Evolutionary conservation across 2,113 vertebrate genomes (phyloP).

Genomic region (Gallinago media): DNA sequence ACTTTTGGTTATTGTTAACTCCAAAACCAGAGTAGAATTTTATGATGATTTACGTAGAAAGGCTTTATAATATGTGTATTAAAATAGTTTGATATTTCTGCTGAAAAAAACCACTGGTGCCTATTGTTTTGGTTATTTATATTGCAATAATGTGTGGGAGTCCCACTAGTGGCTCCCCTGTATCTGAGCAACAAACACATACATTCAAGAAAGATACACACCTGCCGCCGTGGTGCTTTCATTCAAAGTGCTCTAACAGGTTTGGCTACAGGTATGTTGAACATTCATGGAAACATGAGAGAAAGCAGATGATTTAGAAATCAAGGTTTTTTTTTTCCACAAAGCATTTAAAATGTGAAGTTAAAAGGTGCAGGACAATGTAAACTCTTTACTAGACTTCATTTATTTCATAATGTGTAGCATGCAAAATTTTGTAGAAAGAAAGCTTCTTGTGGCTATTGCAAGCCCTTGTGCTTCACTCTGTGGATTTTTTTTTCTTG

Average conservation of each 20-base stretch:
- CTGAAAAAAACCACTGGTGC: not conserved
- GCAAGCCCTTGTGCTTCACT: not conserved
- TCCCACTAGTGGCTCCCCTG: not conserved
- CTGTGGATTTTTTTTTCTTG: not conserved
- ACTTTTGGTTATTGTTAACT: not conserved
- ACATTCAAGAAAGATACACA: too few species aligned
- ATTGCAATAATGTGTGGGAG: not conserved
- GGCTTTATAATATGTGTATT: fast-evolving
- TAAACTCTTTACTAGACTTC: not conserved
- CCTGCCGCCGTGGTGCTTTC: not conserved
- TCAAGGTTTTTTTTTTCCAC: not conserved
- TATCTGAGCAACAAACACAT: not conserved
- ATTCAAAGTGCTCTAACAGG: not conserved
- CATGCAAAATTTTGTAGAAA: not conserved
- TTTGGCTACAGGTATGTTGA: not conserved
- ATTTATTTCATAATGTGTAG: not conserved
- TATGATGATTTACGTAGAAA: not conserved
- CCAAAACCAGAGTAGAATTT: not conserved
- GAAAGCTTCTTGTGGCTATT: fast-evolving
- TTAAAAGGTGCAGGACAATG: not conserved
- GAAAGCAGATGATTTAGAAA: not conserved
- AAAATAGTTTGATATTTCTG: not conserved
- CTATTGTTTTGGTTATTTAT: not conserved
- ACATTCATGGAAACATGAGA: not conserved
- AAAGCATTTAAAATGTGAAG: not conserved